A percentile compares a stretch with the other conserved stretches of the same genome.
Conservation (phyloP, 2,888 invertebrate genomes). For the Tridacna gigas region DNA sequence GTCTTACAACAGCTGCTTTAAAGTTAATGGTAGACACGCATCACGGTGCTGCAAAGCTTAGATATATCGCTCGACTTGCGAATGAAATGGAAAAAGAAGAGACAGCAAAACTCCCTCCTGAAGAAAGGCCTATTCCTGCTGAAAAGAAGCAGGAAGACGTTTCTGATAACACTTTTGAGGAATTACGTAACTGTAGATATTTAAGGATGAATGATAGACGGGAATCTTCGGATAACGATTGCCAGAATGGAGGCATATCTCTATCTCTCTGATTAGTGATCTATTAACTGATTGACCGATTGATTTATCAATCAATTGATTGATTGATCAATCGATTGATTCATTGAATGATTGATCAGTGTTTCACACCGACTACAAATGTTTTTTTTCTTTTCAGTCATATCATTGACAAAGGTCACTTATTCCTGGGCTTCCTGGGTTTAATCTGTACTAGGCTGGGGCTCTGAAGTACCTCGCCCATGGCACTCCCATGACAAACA, state of each 20-base stretch:
- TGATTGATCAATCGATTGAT: too few species aligned
- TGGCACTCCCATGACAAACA: too few species aligned
- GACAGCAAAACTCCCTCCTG: conserved; percentile 2
- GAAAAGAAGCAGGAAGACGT: not conserved
- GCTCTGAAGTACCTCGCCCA: too few species aligned
- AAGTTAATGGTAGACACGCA: conserved; percentile 52
- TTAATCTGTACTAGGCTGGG: too few species aligned
- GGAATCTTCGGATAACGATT: conserved; percentile 6
- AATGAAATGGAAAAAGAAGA: conserved; percentile 54
- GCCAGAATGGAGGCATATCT: not conserved
- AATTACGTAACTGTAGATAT: conserved; percentile 47
- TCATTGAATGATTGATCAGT: too few species aligned
- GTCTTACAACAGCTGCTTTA: conserved; percentile 36
- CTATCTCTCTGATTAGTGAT: too few species aligned
- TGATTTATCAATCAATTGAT: too few species aligned
- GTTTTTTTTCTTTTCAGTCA: too few species aligned
- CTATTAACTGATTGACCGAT: too few species aligned
- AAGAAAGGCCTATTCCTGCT: not conserved
- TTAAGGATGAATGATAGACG: conserved; percentile 27
- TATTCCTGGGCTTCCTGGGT: too few species aligned
- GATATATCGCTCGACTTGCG: conserved; percentile 59
- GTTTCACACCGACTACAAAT: too few species aligned
- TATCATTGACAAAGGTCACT: too few species aligned
- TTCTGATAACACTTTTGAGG: conserved; percentile 1
- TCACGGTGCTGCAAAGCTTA: conserved; percentile 53